Evolutionary conservation across 1,140 invertebrate genomes (phyloP), one percentile per base, ranked within the genome.

Genomic region (Chrysopa pallens): DNA sequence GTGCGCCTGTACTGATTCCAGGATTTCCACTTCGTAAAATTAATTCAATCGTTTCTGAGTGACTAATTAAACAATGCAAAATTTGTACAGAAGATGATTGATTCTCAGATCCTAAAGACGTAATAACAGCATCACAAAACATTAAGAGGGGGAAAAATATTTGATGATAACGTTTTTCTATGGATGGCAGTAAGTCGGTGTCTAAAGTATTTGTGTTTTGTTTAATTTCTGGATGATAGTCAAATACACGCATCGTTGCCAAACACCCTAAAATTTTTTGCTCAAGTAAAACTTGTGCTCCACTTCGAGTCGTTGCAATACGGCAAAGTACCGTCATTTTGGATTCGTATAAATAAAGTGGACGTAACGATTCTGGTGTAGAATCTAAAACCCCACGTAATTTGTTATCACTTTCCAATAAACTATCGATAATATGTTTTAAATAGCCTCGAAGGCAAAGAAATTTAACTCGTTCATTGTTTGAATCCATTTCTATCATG

Each of bases 321-420:
- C 82, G 68, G 7, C 74, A 74, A 11, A 93, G 68, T 42, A 90
- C 68, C 39, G 84, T 73, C 76, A 92, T 81, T 61, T 87, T 86
- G 0, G 85, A 82, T 57, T 90, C 83, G 62, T 87, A 92, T 1
- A 92, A 72, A 64, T 88, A 93, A 0, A 92, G 61, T 1, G 78
- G 73, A 43, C 79, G 72, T 17, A 92, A 63, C 8, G 77, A 74
- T 33, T 77, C 73, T 1, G 79, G 76, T 28, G 70, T 67, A 2
- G 76, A 69, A 46, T 79, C 76, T 13, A 92, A 55, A 11, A 85
- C 69, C 39, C 68, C 63, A 48, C 73, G 69, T 1, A 94, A 59
- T 28, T 78, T 68, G 36, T 70, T 68, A 56, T 91, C 80, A 38
- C 84, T 80, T 42, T 81, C 75, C 31, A 77, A 51, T 23, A 94